Percentiles rank a stretch among this genome's conserved stretches.
These are phyloP conservation scores for Parauchenoglanis punctatus DNA, from an alignment of 2,797 vertebrate species.

Conservation along the genomic window DNA sequence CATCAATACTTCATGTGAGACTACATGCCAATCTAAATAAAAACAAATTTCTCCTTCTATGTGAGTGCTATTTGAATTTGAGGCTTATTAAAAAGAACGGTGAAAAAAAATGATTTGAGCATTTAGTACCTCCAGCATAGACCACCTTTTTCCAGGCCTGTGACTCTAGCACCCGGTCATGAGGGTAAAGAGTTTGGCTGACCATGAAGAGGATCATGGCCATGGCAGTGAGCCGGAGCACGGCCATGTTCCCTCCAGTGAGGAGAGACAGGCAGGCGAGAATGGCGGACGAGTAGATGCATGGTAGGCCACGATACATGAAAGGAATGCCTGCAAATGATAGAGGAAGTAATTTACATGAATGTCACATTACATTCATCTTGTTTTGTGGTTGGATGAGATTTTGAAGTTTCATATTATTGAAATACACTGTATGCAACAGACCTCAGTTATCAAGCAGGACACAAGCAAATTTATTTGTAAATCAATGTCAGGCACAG, in stretches of 20 bases:
- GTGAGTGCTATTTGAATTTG: background rate
- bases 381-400: background rate
- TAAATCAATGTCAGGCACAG: background rate
- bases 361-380: background rate
- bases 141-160: slow-evolving; percentile 92
- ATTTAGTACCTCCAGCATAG: slow-evolving; percentile 74
- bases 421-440: background rate
- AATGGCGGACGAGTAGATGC: slow-evolving; percentile 87
- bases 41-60: background rate
- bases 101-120: background rate
- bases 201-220: slow-evolving; percentile 91
- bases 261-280: slow-evolving; percentile 84
- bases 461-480: background rate
- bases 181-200: slow-evolving; percentile 87
- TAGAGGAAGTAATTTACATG: background rate
- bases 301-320: slow-evolving; percentile 89
- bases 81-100: background rate
- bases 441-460: background rate
- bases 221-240: slow-evolving; percentile 77
- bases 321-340: slow-evolving; percentile 79
- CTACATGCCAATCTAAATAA: background rate
- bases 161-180: slow-evolving; percentile 89
- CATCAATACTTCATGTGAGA: background rate
- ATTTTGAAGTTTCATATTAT: background rate
- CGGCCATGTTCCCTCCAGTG: slow-evolving; percentile 74